phyloP scores from a whole-genome alignment of 2,113 vertebrate genomes.

The Sprattus sprattus region DNA sequence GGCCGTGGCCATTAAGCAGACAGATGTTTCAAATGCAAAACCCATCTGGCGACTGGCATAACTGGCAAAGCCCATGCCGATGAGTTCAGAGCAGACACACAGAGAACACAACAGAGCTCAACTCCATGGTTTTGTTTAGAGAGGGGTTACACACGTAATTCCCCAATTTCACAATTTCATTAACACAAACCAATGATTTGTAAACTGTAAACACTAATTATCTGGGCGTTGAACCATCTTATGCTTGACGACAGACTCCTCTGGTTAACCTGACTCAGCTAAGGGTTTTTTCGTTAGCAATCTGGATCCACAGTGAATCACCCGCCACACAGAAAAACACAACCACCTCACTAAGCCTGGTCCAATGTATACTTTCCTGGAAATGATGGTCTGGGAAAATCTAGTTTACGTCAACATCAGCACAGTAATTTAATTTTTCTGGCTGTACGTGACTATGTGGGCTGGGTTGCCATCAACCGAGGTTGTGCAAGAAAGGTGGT shows the following conservation, averaged over 20 bases:
- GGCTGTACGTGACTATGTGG: neutral
- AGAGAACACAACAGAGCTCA: neutral
- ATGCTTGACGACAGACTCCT: neutral
- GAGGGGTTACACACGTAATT: neutral
- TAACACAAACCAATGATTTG: neutral
- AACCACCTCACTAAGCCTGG: neutral
- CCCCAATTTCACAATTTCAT: neutral
- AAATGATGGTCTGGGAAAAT: neutral
- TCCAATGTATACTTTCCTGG: neutral
- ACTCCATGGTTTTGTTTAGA: neutral
- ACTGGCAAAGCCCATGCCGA: neutral
- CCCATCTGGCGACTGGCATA: neutral
- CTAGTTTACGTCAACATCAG: neutral
- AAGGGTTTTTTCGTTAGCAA: neutral
- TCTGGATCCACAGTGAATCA: neutral
- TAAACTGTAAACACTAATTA: neutral
- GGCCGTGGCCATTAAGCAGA: neutral
- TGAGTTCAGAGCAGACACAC: neutral
- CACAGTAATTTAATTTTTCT: neutral
- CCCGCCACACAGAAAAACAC: neutral
- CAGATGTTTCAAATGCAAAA: neutral
- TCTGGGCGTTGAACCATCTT: neutral
- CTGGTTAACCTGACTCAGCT: neutral
- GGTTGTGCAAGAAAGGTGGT: neutral
- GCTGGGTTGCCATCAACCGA: neutral